phyloP scores from a whole-genome alignment of 1,140 invertebrate species.

The Carcinoscorpius rotundicauda region DNA sequence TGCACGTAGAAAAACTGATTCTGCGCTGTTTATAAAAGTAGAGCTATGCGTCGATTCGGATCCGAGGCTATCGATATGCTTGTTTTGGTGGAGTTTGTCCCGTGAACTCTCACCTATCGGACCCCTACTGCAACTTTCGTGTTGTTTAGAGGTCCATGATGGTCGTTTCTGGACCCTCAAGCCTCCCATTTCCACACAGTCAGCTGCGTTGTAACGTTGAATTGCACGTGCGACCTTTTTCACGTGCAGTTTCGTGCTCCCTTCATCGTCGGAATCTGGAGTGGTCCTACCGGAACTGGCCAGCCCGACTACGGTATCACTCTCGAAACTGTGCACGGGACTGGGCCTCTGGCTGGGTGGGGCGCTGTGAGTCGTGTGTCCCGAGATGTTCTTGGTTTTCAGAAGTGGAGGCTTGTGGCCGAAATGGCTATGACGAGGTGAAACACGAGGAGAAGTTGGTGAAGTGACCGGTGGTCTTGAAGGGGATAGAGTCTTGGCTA shows the following conservation, averaged over 20 bases:
- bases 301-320: background rate
- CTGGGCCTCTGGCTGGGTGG: background rate
- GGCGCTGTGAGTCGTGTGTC: background rate
- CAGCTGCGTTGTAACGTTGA: too few species aligned
- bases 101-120: background rate
- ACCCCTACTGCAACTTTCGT: background rate
- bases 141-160: conserved; percentile 18
- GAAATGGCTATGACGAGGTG: background rate
- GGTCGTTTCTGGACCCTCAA: too few species aligned
- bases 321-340: background rate
- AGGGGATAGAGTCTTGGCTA: too few species aligned
- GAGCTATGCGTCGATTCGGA: conserved; percentile 39
- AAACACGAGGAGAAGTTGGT: background rate
- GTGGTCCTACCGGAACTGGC: background rate
- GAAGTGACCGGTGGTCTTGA: background rate
- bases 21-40: conserved; percentile 41
- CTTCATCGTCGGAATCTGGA: background rate
- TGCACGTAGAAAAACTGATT: conserved; percentile 36
- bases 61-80: conserved; percentile 25
- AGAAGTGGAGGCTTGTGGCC: background rate
- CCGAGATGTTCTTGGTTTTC: background rate
- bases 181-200: too few species aligned
- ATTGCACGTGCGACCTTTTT: too few species aligned
- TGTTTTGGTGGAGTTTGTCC: background rate
- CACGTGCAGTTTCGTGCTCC: background rate